phyloP scores from a whole-genome alignment of 2,797 vertebrate genomes.

The Delichon dasypus region DNA sequence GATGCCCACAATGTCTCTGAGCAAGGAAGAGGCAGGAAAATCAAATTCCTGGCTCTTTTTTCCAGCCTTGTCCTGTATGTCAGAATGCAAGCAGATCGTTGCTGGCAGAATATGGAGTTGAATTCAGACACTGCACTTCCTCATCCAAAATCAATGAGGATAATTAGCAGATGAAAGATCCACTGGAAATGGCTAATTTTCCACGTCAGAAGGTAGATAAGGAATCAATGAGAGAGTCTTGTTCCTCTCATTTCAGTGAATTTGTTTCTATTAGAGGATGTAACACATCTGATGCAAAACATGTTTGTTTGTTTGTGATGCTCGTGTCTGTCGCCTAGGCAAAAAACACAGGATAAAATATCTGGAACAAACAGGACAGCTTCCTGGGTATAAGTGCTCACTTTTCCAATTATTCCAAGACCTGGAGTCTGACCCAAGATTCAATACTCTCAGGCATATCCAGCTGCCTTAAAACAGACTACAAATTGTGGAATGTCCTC shows the following conservation, averaged over 20 bases:
- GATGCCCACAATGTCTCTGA: not conserved
- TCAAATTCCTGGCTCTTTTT: not conserved
- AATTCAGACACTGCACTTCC: not conserved
- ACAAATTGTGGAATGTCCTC: not conserved
- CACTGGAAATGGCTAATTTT: conserved; percentile 21
- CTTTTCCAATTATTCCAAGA: not conserved
- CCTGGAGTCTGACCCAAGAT: not conserved
- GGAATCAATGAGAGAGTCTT: conserved; percentile 45
- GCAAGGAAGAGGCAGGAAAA: not conserved
- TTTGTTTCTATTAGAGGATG: conserved; percentile 25
- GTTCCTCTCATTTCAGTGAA: not conserved
- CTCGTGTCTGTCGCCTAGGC: not conserved
- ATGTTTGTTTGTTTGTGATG: not conserved
- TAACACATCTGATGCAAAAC: not conserved
- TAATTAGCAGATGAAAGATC: conserved; percentile 62
- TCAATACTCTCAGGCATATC: not conserved
- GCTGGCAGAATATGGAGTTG: not conserved
- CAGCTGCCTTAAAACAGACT: not conserved
- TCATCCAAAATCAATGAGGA: conserved; percentile 55
- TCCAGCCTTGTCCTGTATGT: not conserved
- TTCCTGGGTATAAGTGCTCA: not conserved
- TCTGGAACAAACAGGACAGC: not conserved
- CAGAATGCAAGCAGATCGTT: not conserved
- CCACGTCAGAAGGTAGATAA: conserved; percentile 32
- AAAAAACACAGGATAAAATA: not conserved